Conservation (phyloP, 2,113 vertebrate species). For the Setophaga kirtlandii region DNA sequence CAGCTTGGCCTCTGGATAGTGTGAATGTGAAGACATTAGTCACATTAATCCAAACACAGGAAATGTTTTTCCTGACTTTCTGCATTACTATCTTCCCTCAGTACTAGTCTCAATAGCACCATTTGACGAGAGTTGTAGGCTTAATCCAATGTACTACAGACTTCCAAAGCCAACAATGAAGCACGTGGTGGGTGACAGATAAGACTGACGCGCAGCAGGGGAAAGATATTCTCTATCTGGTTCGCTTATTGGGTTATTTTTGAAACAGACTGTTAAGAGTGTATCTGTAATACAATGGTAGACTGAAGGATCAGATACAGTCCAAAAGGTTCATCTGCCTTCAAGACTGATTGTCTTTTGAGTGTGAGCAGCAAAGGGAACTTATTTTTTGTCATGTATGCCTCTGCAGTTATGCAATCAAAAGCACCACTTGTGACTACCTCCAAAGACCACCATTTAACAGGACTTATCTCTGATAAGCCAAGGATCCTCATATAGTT, state of each 20-base stretch:
- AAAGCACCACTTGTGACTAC: not conserved
- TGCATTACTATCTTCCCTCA: not conserved
- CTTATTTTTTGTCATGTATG: not conserved
- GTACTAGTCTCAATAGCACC: not conserved
- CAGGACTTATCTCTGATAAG: not conserved
- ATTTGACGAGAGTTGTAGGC: not conserved
- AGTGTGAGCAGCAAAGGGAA: not conserved
- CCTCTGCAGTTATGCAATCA: not conserved
- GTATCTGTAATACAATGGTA: not conserved
- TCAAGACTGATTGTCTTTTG: not conserved
- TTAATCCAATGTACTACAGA: not conserved
- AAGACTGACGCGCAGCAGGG: not conserved
- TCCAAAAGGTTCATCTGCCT: not conserved
- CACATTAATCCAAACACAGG: not conserved
- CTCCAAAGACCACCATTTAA: not conserved
- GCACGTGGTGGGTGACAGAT: not conserved
- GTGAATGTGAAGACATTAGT: not conserved
- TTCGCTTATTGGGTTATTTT: not conserved
- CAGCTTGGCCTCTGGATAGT: not conserved
- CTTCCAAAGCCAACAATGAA: not conserved
- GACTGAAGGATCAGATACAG: not conserved
- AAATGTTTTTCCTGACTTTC: not conserved
- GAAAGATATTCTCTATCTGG: not conserved
- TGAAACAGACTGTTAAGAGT: not conserved
- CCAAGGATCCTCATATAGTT: not conserved